Percentiles rank a stretch among this genome's conserved stretches.
phyloP scores from a whole-genome alignment of 2,113 vertebrate species.

The Psilopogon haemacephalus region DNA sequence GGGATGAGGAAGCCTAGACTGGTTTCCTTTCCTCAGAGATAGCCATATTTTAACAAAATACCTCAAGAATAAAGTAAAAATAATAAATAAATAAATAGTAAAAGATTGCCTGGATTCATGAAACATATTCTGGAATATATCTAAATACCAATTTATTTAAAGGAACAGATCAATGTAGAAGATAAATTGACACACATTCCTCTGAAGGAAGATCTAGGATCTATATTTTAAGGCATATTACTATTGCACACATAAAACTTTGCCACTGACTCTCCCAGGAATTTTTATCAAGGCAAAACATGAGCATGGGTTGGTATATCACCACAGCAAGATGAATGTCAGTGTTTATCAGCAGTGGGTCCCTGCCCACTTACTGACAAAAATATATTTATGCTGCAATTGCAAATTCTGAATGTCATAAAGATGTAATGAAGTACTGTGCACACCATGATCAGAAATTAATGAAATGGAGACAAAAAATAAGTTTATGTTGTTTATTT shows the following conservation, averaged over 20 bases:
- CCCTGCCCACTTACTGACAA: neutral
- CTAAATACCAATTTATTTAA: neutral
- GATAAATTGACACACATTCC: neutral
- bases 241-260: neutral
- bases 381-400: neutral
- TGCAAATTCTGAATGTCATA: neutral
- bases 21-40: neutral
- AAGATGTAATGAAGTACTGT: neutral
- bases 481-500: neutral
- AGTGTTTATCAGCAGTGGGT: neutral
- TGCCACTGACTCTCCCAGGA: neutral
- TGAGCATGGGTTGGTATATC: neutral
- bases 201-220: neutral
- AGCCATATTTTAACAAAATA: neutral
- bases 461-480: neutral
- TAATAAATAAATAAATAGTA: neutral
- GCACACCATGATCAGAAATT: neutral
- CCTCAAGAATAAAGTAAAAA: neutral
- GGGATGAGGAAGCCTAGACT: neutral
- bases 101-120: neutral
- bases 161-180: neutral
- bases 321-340: neutral
- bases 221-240: neutral
- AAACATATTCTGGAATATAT: neutral
- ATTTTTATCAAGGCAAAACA: constrained; percentile 5